Evolutionary conservation across 1,140 invertebrate genomes (phyloP).

Genomic region (Drosophila kohkoa): DNA sequence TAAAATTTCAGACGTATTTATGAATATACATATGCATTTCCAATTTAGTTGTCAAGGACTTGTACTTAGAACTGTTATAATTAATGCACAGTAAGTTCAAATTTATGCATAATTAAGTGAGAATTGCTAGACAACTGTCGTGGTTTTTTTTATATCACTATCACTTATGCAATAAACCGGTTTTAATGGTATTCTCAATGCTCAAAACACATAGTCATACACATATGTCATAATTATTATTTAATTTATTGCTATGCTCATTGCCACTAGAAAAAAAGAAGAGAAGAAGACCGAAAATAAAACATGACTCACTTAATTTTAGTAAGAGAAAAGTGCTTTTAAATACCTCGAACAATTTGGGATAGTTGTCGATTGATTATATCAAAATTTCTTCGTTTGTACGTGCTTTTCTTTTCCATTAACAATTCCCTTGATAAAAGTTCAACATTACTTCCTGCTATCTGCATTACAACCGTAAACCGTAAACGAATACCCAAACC

Average conservation of each 20-base stretch:
- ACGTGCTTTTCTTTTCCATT: background rate
- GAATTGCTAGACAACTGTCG: background rate
- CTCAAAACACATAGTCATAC: background rate
- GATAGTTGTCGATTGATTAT: background rate
- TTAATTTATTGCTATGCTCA: constrained; percentile 1
- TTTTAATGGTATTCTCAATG: background rate
- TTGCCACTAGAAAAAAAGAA: background rate
- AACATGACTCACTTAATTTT: background rate
- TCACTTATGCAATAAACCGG: background rate
- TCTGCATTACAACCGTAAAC: no score
- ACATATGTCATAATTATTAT: constrained; percentile 6
- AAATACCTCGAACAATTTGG: background rate
- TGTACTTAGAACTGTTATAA: constrained; percentile 1
- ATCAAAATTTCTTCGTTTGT: background rate
- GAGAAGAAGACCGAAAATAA: background rate
- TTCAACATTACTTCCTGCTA: no score
- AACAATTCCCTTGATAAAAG: background rate
- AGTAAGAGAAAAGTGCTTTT: background rate
- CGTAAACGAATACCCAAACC: no score
- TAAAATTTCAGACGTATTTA: background rate
- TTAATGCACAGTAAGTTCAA: background rate
- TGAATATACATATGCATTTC: no score
- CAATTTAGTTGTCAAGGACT: background rate
- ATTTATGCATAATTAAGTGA: constrained; percentile 8
- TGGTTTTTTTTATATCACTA: background rate